Base-by-base conservation (phyloP, 1,140 invertebrate species). In the Tigriopus japonicus region DNA sequence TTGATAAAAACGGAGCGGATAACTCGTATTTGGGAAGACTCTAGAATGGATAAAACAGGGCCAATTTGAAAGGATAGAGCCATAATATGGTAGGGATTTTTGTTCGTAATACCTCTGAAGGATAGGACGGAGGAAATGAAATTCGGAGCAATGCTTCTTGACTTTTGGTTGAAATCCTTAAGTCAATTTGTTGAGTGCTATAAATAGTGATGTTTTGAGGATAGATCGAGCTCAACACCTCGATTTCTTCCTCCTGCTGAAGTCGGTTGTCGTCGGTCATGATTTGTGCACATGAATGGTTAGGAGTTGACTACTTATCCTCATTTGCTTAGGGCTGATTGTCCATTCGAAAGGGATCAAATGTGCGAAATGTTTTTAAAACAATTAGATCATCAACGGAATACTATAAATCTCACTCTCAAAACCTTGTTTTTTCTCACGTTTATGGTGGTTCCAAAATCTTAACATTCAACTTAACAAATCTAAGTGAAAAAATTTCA, bases 1-100 rank as follows among this genome's bases (percentile, higher is more conserved):
- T 72, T 43, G 71, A 73, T 67, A 86, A 74, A 75, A 79, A 79
- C 2, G 83, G 82, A n/a, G 83, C 83, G 59, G 80, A 82, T 55
- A 86, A 66, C 69, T 83, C 79, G 71, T 80, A 85, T 63, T 72
- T 74, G 15, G 84, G 84, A 10, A 82, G 81, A 1, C 75, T 69
- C 43, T 72, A 64, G 12, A 72, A 74, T 13, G 84, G 85, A 72
- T 87, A 86, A 41, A n/a, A n/a, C n/a, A n/a, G n/a, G n/a, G n/a
- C n/a, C n/a, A n/a, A n/a, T n/a, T n/a, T n/a, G n/a, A n/a, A n/a
- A n/a, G n/a, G n/a, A n/a, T n/a, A n/a, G n/a, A n/a, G n/a, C n/a
- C n/a, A n/a, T n/a, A n/a, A n/a, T n/a, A n/a, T n/a, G n/a, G n/a
- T n/a, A n/a, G n/a, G n/a, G n/a, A n/a, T n/a, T n/a, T n/a, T n/a